These are phyloP conservation scores for Sinocyclocheilus grahami DNA, from an alignment of 2,113 vertebrate genomes.

Conservation along the genomic window DNA sequence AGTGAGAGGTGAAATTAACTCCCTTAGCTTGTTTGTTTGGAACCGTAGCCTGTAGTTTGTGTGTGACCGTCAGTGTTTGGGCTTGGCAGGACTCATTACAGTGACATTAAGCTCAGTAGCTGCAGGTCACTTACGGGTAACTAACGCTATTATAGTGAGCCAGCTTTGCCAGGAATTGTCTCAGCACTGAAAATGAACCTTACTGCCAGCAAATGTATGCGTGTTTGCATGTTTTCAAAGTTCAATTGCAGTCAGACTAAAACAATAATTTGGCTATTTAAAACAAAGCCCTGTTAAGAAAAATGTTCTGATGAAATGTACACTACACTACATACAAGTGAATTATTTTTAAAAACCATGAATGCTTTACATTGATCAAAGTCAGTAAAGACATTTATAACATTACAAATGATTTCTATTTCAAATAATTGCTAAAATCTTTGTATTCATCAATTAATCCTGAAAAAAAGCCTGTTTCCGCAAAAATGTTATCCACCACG, in stretches of 20 bases:
- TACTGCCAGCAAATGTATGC: background rate
- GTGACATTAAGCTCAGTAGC: conserved; percentile 61
- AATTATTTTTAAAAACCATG: background rate
- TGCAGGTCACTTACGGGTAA: conserved; percentile 58
- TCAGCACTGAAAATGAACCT: background rate
- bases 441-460: too few relatives aligned
- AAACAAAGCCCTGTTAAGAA: background rate
- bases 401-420: background rate
- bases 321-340: too few relatives aligned
- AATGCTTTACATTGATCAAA: background rate
- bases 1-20: background rate
- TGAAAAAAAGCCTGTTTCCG: too few relatives aligned
- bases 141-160: conserved; percentile 64
- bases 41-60: conserved; percentile 38
- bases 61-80: conserved; percentile 42
- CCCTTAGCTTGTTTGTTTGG: conserved; percentile 2
- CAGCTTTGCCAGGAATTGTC: conserved; percentile 53
- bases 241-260: background rate
- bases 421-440: too few relatives aligned
- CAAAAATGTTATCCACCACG: background rate
- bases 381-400: background rate
- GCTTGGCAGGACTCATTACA: conserved; percentile 61
- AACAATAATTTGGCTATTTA: background rate
- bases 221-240: background rate
- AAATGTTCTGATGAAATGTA: too few relatives aligned